Evolutionary conservation across 2,113 vertebrate species (phyloP), one percentile per base, ranked within the genome.

Genomic region (Corythoichthys intestinalis): DNA sequence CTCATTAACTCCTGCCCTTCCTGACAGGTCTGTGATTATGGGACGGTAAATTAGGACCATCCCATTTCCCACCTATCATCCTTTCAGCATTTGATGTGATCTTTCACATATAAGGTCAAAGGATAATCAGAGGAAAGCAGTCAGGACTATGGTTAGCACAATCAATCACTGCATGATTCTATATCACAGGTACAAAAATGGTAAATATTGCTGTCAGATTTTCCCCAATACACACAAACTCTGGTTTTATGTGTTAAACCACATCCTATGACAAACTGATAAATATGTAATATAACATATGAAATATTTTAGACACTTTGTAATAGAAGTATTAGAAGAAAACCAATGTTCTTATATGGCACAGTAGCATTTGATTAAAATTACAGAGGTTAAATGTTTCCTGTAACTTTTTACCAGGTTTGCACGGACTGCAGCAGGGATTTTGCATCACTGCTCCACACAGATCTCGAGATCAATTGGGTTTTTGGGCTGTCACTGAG

Each of bases 1-100:
- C 67, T 54, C 61, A 56, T 76, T 66, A 59, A 78, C 71, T 66
- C 52, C 49, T 50, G 67, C 67, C 54, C 76, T 62, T 67, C 66
- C 83, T 78, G 84, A 83, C 79, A 74, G 81, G 67, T 46, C 64
- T 59, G 69, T 65, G 79, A 86, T 87, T 86, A 87, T 85, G 75
- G 79, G 85, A 79, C 83, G 71, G 83, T 89, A 80, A 91, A 88
- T 89, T 76, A 83, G 69, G 52, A 79, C 71, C 65, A 28, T 74
- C 62, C 71, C 9, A 11, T 73, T 77, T 74, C 73, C 65, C 72
- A 74, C 62, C 68, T 4, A 73, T 72, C 82, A 72, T 78, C 66
- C 65, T 69, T 78, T 74, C 73, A 66, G 81, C 66, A 14, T 72
- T 34, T 78, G 82, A 87, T 67, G 79, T 82, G 79, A 88, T 80